Base-by-base conservation (phyloP, 1,140 invertebrate species). In the Brachionus koreanus region DNA sequence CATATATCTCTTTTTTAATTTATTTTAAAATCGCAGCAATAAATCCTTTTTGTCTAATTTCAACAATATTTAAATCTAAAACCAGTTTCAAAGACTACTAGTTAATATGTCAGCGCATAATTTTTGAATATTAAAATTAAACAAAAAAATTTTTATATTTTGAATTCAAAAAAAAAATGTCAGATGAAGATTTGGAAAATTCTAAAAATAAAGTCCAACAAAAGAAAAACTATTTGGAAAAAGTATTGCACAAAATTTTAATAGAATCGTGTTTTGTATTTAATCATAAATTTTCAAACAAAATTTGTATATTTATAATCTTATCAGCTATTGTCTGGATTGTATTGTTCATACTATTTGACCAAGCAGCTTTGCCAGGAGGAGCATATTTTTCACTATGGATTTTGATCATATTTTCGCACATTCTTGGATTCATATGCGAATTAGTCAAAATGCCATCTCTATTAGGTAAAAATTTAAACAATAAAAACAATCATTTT, bases 361-460 rank as follows among this genome's bases (percentile, higher is more conserved):
- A 46, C n/a, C 9, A 5, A 10, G 16, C 9, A 16, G 46, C 46
- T n/a, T 33, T 79, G 37, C 76, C 76, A 19, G 76, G 76, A 33
- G 46, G 49, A 29, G 19, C 57, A 10, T 79, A 12, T 65, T 79
- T 79, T 79, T 79, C 76, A 35, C 10, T 79, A 37, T 79, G 33
- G 49, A 16, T 29, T 12, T 13, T 79, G 5, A 29, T 65, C 13
- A 42, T n/a, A 5, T n/a, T 6, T 1, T 57, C 76, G 12, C 76
- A 79, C 43, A 37, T 79, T 5, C 12, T 65, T 3, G 76, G 76
- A 42, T 79, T 61, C 61, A 16, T 65, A n/a, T 79, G 61, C 16
- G 33, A 57, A 39, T n/a, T 25, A 35, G 16, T 79, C 19, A 79
- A 79, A 35, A 61, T 79, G 76, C 76, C 76, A 19, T 42, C 49